These are phyloP conservation scores for Leucophenga maculata DNA, from an alignment of 2,888 invertebrate genomes.

Conservation along the genomic window DNA sequence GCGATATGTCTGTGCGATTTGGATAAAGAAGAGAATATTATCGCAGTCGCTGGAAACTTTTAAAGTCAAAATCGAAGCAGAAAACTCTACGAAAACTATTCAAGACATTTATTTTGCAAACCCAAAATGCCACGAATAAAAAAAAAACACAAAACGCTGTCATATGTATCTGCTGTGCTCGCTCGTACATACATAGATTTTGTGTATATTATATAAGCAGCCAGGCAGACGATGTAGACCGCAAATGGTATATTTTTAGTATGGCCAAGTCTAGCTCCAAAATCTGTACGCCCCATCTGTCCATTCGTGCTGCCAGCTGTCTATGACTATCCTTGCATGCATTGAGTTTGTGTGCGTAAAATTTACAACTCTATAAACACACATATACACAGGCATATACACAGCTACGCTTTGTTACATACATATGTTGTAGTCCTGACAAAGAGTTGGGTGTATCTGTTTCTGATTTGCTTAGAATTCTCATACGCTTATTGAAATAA, in stretches of 20 bases:
- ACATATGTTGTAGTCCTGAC: conserved; percentile 32
- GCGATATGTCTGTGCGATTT: neutral
- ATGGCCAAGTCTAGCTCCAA: neutral
- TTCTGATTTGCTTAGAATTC: conserved; percentile 64
- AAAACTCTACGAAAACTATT: neutral
- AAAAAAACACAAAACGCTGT: neutral
- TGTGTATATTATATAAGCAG: neutral
- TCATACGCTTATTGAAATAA: conserved; percentile 46
- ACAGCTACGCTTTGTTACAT: neutral
- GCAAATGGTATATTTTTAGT: neutral
- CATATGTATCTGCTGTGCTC: neutral
- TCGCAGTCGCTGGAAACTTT: conserved; percentile 5
- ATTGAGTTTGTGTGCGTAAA: neutral
- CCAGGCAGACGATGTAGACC: too few species aligned
- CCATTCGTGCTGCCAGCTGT: neutral
- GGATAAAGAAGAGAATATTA: neutral
- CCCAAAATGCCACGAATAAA: neutral
- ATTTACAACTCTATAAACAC: neutral
- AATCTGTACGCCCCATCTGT: neutral
- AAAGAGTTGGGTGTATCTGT: conserved; percentile 61
- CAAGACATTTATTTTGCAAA: conserved; percentile 13
- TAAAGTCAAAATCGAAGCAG: neutral
- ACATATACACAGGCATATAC: neutral
- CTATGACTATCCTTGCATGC: too few species aligned
- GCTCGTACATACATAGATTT: too few species aligned